Evolutionary conservation across 2,888 invertebrate species (phyloP).

Genomic region (Acrocyrtus sp.): DNA sequence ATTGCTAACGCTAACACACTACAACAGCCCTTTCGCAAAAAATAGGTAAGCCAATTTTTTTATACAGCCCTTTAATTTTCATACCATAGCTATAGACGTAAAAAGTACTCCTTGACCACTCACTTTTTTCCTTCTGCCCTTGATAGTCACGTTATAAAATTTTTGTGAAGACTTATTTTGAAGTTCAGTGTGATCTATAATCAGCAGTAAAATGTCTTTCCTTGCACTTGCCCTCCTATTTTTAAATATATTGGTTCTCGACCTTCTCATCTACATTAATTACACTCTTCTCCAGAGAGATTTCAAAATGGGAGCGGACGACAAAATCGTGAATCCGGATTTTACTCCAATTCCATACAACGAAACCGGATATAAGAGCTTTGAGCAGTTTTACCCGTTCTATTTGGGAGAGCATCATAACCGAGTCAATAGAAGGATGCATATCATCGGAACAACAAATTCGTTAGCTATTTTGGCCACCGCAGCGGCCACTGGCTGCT

Average conservation of each 20-base stretch:
- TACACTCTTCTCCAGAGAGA: slow-evolving; percentile 5
- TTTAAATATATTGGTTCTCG: not conserved
- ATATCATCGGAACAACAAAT: slow-evolving; percentile 57
- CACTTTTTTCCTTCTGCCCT: no score
- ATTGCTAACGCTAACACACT: no score
- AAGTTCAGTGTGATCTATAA: no score
- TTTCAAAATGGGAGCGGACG: slow-evolving; percentile 3
- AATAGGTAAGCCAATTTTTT: no score
- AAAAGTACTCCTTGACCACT: no score
- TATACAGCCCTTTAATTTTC: no score
- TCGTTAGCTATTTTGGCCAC: slow-evolving; percentile 22
- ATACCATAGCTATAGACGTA: no score
- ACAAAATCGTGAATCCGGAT: slow-evolving; percentile 56
- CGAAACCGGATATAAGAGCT: slow-evolving; percentile 48
- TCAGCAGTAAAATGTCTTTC: no score
- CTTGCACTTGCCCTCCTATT: not conserved
- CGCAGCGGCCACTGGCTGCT: slow-evolving; percentile 30
- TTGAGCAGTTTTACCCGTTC: slow-evolving; percentile 59
- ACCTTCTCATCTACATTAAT: slow-evolving; percentile 8
- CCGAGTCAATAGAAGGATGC: slow-evolving; percentile 50
- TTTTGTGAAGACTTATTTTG: no score
- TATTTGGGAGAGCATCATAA: slow-evolving; percentile 61
- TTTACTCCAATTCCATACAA: slow-evolving; percentile 53
- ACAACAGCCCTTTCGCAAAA: no score
- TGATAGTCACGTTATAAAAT: no score